Evolutionary conservation across 2,888 invertebrate genomes (phyloP), one percentile per base, ranked within the genome.

Genomic region (Cataglyphis altisquamis): DNA sequence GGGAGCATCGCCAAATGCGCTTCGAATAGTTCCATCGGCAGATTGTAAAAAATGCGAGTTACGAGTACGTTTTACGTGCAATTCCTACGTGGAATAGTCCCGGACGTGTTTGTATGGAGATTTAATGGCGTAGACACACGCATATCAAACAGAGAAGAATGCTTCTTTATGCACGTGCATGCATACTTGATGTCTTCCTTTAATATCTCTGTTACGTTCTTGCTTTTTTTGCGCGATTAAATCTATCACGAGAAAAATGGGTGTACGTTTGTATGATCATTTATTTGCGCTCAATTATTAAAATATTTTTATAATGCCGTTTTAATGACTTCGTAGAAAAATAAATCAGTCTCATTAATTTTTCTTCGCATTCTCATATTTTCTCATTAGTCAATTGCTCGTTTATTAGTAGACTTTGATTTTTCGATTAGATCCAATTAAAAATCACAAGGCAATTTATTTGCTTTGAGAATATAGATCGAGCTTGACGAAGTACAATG

Each of bases 381-480:
- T 29, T 29, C 25, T 29, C 25, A 29, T 29, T 81, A 72, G 86
- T 84, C 83, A 80, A n/a, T 45, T 66, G 83, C 74, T 84, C 88
- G 82, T 89, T 87, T 86, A 88, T 85, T 88, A 82, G 77, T 74
- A 72, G 83, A 74, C 66, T 78, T 63, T 82, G 82, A 72, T 80
- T 60, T 72, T 81, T 64, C 72, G 82, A 55, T 82, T 64, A 80
- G 72, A 85, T 86, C 90, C 89, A 91, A 92, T 91, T 91, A 92
- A 92, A 92, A 91, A 92, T 91, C 88, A 88, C 90, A 87, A 86
- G 90, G 90, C 87, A 89, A 90, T 90, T 90, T 90, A 88, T 91
- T 90, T 90, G 85, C 88, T 88, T 88, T 85, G 72, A 83, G 88
- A 88, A 89, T 91, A 91, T 86, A 86, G 91, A n/a, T 91, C 91